phyloP scores from a whole-genome alignment of 1,140 invertebrate species.

The Hycleus phaleratus region DNA sequence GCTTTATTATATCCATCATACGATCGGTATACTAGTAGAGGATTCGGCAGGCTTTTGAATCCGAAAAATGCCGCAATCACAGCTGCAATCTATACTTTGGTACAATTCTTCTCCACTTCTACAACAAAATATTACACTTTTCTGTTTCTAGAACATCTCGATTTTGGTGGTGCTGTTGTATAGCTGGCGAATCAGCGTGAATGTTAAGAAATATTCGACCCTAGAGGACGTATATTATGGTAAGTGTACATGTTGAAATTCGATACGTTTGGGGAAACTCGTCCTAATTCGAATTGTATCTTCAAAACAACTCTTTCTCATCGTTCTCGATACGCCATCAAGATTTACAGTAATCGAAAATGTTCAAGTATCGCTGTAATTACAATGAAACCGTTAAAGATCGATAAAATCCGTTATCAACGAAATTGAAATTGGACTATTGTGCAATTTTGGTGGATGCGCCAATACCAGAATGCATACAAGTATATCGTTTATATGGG shows the following conservation, averaged over 20 bases:
- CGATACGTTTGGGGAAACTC: not conserved
- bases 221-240: conserved; percentile 66
- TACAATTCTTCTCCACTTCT: conserved; percentile 39
- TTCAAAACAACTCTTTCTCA: no score
- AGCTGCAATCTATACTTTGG: conserved; percentile 57
- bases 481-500: no score
- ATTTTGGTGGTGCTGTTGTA: conserved; percentile 60
- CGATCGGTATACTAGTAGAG: conserved; percentile 41
- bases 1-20: conserved; percentile 44
- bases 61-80: conserved; percentile 58
- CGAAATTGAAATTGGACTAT: no score
- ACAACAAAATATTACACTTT: conserved; percentile 5
- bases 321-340: no score
- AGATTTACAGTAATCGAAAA: no score
- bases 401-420: no score
- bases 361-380: no score
- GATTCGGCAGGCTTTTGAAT: conserved; percentile 53
- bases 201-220: conserved; percentile 55
- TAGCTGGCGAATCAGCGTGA: conserved; percentile 61
- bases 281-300: no score
- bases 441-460: no score
- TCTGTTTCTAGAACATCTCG: conserved; percentile 59
- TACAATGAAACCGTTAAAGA: no score
- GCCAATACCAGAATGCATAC: not conserved
- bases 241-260: conserved; percentile 38